Evolutionary conservation across 2,113 vertebrate genomes (phyloP), one percentile per base, ranked within the genome.

Genomic region (Malurus cyaneus): DNA sequence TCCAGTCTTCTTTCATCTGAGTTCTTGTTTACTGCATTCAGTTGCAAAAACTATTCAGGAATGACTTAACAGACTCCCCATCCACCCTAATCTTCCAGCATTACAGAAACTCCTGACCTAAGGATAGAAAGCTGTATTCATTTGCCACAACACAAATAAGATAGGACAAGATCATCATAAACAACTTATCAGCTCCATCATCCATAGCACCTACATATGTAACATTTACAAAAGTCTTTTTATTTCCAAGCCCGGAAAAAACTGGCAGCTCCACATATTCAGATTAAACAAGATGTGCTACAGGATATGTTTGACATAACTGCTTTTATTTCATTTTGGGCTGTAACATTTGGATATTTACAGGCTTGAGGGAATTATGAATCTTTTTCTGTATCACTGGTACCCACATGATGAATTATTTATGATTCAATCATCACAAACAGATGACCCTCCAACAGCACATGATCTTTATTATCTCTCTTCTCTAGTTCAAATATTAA

Each of bases 271-370:
- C 70, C 59, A 31, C 61, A 28, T 5, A 14, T 69, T 62, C 49
- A 42, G 29, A 73, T 76, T 70, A 80, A 87, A 59, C 32, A 60
- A 77, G 26, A 77, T 62, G 14, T 71, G n/a, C 26, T 86, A 70
- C 20, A 59, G 21, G 7, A 26, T 78, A 81, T 17, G 20, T 39
- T 80, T 76, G 54, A 67, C 64, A 39, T 32, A 80, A 77, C 39
- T 20, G 80, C 10, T 89, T 92, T 79, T 71, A 49, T 86, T 92
- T 95, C 44, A 87, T 61, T 85, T 87, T 87, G 25, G 57, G 87
- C 8, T 18, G 24, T 14, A 88, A 80, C 9, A 32, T 64, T 93
- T 65, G 49, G 59, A 41, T 91, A 89, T 76, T 81, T 76, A 85
- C 25, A 80, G 54, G 49, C 70, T 92, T 18, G 32, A 85, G 64